These are phyloP conservation scores for Acromyrmex heyeri DNA, from an alignment of 1,140 invertebrate species.

Conservation along the genomic window DNA sequence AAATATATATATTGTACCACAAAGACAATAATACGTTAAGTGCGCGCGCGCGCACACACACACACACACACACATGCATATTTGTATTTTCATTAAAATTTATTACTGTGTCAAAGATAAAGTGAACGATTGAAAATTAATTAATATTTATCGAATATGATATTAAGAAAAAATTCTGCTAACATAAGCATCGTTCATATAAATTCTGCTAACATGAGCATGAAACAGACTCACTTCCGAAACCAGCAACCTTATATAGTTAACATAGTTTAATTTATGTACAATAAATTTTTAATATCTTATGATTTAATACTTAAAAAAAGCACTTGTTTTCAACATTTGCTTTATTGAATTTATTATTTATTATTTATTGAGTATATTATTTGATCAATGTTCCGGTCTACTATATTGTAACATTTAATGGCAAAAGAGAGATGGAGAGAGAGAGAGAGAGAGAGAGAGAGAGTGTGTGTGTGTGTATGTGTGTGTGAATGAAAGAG, in stretches of 20 bases:
- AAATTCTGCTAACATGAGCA: not conserved
- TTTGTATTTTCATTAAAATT: not conserved
- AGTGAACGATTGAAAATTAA: conserved; percentile 14
- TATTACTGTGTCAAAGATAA: not conserved
- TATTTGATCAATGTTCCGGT: conserved; percentile 2
- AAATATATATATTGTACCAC: conserved; percentile 1
- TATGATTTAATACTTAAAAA: not conserved
- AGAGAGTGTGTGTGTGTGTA: too few relatives aligned
- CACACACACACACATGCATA: not conserved
- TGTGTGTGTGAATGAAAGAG: not conserved
- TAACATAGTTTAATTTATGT: conserved; percentile 10
- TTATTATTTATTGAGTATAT: too few relatives aligned
- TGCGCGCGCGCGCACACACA: not conserved
- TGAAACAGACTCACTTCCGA: not conserved
- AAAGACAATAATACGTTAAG: not conserved
- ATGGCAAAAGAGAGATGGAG: not conserved
- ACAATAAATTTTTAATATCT: not conserved
- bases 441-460: not conserved
- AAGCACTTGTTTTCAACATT: not conserved
- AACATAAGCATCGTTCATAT: not conserved
- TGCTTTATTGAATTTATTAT: not conserved
- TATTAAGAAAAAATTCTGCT: not conserved
- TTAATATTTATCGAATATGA: not conserved
- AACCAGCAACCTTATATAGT: not conserved
- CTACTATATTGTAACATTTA: not conserved